Conservation (phyloP, 1,140 invertebrate genomes). For the Cydia strobilella region DNA sequence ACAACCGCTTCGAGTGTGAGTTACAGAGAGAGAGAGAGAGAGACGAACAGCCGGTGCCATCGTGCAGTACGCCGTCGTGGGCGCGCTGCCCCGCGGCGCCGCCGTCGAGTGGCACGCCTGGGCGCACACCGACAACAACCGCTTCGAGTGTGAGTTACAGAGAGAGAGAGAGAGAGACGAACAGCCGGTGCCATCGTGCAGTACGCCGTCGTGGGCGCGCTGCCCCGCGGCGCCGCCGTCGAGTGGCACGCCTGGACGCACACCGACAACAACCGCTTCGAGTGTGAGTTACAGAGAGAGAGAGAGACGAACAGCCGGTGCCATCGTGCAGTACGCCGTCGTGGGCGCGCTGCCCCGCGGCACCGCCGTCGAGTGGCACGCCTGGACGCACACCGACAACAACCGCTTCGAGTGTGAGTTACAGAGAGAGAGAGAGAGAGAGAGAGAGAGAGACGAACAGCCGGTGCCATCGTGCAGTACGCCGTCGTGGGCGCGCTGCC, state of each 20-base stretch:
- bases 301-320: conserved; percentile 89
- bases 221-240: conserved; percentile 91
- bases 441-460: too few species aligned
- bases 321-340: conserved; percentile 92
- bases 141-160: conserved; percentile 82
- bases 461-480: conserved; percentile 92
- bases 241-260: conserved; percentile 97
- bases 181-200: conserved; percentile 94
- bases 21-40: conserved; percentile 78
- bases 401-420: conserved; percentile 82
- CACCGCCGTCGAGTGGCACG: conserved; percentile 95
- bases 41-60: conserved; percentile 91
- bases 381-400: conserved; percentile 93
- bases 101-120: conserved; percentile 96
- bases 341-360: conserved; percentile 88
- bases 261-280: conserved; percentile 89
- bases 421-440: conserved; percentile 86
- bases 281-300: conserved; percentile 78
- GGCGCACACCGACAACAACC: conserved; percentile 91
- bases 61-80: conserved; percentile 92
- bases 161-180: conserved; percentile 83
- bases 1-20: conserved; percentile 84
- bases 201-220: conserved; percentile 89
- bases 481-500: conserved; percentile 91
- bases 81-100: conserved; percentile 88